These are phyloP conservation scores for Perca flavescens DNA, from an alignment of 2,113 vertebrate genomes.

Conservation along the genomic window DNA sequence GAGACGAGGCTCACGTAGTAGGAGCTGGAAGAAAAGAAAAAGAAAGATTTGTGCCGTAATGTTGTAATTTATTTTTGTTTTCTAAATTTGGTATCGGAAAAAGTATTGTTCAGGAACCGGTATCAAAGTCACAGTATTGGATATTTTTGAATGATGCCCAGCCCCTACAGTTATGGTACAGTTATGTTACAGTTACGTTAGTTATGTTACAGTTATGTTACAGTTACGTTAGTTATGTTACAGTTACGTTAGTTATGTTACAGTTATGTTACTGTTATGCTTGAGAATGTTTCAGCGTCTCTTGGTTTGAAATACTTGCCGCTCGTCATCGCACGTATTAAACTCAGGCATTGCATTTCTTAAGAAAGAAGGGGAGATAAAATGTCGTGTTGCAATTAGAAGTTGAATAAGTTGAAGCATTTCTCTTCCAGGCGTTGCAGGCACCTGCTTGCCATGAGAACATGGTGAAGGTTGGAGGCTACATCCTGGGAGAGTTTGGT, in stretches of 20 bases:
- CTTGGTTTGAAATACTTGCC: not conserved
- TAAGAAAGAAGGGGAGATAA: not conserved
- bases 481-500: constrained; percentile 94
- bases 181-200: not conserved
- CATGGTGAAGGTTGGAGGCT: constrained; percentile 96
- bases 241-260: too few relatives aligned
- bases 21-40: too few relatives aligned
- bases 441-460: constrained; percentile 95
- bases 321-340: not conserved
- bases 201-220: too few relatives aligned
- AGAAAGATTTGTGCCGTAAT: too few relatives aligned
- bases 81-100: too few relatives aligned
- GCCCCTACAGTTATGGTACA: too few relatives aligned
- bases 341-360: not conserved
- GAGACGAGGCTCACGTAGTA: too few relatives aligned
- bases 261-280: not conserved
- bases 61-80: too few relatives aligned
- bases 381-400: not conserved
- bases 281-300: not conserved
- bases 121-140: too few relatives aligned
- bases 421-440: constrained; percentile 87
- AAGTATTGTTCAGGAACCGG: too few relatives aligned
- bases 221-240: too few relatives aligned
- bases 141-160: too few relatives aligned
- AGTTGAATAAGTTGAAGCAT: not conserved